These are phyloP conservation scores for Colinus virginianus DNA, from an alignment of 2,113 vertebrate genomes.

Conservation along the genomic window DNA sequence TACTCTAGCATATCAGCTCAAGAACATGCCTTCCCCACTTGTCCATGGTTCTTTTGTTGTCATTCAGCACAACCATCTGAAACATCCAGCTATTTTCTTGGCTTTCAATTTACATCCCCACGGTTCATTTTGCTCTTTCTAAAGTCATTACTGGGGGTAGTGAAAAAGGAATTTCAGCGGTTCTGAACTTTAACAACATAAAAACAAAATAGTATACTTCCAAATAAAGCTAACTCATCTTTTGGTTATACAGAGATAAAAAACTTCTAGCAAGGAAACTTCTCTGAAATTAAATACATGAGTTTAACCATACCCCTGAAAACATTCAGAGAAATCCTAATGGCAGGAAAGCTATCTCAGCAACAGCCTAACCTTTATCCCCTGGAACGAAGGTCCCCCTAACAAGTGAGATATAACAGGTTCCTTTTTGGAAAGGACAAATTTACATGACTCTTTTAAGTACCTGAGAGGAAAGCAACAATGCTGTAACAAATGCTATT, in stretches of 20 bases:
- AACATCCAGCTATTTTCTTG: not conserved
- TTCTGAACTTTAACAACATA: not conserved
- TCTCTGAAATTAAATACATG: not conserved
- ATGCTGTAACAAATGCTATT: not conserved
- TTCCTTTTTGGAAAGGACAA: not conserved
- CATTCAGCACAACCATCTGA: not conserved
- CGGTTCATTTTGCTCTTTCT: not conserved
- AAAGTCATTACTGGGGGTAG: not conserved
- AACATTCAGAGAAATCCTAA: not conserved
- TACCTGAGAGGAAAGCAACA: not conserved
- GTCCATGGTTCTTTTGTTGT: not conserved
- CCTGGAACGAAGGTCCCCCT: not conserved
- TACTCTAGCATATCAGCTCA: not conserved
- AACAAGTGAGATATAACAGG: not conserved
- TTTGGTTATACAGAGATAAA: not conserved
- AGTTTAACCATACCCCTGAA: not conserved
- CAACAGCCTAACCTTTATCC: constrained; percentile 5
- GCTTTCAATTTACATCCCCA: not conserved
- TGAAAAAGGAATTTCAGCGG: not conserved
- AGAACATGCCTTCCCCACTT: not conserved
- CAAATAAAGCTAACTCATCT: not conserved
- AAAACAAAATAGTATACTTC: not conserved
- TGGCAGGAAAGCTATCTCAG: not conserved
- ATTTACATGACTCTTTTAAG: not conserved
- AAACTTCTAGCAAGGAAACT: not conserved